Conservation (phyloP, 2,888 invertebrate genomes). For the Lithophane leautieri region DNA sequence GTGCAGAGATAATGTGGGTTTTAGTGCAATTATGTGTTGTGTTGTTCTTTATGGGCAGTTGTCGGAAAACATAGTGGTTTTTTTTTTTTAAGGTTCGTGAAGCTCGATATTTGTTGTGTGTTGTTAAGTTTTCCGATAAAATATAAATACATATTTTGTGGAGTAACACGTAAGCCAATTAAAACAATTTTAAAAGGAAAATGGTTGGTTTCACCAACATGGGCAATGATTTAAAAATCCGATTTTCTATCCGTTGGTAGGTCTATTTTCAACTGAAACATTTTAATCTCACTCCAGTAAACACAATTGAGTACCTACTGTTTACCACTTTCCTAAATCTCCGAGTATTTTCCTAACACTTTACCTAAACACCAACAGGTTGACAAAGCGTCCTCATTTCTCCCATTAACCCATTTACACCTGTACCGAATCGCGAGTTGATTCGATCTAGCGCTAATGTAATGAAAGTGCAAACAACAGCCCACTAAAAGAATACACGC, state of each 20-base stretch:
- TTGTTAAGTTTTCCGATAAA: not conserved
- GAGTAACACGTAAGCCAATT: not conserved
- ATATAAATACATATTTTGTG: conserved; percentile 9
- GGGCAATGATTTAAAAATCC: conserved; percentile 1
- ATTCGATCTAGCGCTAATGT: conserved; percentile 69
- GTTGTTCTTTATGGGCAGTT: conserved; percentile 37
- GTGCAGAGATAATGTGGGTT: conserved; percentile 57
- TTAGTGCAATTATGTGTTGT: conserved; percentile 45
- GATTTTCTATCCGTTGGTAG: not conserved
- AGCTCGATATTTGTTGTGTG: not conserved
- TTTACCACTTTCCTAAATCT: conserved; percentile 37
- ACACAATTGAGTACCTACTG: conserved; percentile 37
- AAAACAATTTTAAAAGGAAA: conserved; percentile 2
- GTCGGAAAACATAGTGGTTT: conserved; percentile 14
- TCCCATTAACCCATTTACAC: conserved; percentile 43
- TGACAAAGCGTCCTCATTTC: conserved; percentile 42
- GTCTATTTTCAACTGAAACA: conserved; percentile 10
- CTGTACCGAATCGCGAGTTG: conserved; percentile 58
- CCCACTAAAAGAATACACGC: conserved; percentile 76
- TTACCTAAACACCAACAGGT: conserved; percentile 47
- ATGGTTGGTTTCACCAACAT: not conserved
- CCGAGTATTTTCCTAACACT: conserved; percentile 49
- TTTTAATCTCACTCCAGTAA: conserved; percentile 4
- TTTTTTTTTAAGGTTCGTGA: not conserved
- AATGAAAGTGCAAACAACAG: conserved; percentile 76